A percentile compares a stretch with the other conserved stretches of the same genome.
Evolutionary conservation across 2,797 vertebrate genomes (phyloP).

Genomic region (Pampus argenteus): DNA sequence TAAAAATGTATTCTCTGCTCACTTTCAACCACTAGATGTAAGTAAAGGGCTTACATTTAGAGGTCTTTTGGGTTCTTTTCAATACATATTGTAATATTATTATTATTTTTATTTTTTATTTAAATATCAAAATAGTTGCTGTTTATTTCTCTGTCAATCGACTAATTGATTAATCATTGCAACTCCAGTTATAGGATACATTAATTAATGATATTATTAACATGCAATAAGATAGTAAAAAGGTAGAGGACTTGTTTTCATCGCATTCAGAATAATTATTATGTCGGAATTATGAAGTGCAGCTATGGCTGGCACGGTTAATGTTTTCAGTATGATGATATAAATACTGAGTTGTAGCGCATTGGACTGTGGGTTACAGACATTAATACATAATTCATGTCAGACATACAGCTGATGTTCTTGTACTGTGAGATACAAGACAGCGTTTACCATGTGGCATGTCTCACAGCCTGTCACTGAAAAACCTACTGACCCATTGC

Average conservation of each 20-base stretch:
- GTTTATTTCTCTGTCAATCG: neutral
- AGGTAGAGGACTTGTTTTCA: too few species aligned
- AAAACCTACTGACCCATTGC: conserved; percentile 46
- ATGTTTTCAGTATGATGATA: conserved; percentile 6
- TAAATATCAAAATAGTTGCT: neutral
- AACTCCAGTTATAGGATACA: neutral
- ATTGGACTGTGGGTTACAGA: conserved; percentile 2
- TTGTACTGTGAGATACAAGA: conserved; percentile 12
- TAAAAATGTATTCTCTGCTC: accelerated
- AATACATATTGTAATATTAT: neutral
- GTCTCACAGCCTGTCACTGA: conserved; percentile 39
- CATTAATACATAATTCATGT: conserved; percentile 55
- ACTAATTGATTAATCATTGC: too few species aligned
- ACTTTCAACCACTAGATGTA: conserved; percentile 49
- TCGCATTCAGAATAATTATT: neutral
- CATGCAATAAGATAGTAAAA: neutral
- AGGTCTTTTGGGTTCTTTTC: neutral
- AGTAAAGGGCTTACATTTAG: neutral
- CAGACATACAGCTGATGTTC: conserved; percentile 17
- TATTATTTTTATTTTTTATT: too few species aligned
- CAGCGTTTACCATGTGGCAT: conserved; percentile 47
- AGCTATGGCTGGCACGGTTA: neutral
- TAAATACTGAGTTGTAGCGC: neutral
- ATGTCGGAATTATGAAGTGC: too few species aligned
- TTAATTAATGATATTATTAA: neutral